Percentiles rank a stretch among this genome's conserved stretches.
Evolutionary conservation across 2,113 vertebrate species (phyloP).

Genomic region (Paedocypris sp.): DNA sequence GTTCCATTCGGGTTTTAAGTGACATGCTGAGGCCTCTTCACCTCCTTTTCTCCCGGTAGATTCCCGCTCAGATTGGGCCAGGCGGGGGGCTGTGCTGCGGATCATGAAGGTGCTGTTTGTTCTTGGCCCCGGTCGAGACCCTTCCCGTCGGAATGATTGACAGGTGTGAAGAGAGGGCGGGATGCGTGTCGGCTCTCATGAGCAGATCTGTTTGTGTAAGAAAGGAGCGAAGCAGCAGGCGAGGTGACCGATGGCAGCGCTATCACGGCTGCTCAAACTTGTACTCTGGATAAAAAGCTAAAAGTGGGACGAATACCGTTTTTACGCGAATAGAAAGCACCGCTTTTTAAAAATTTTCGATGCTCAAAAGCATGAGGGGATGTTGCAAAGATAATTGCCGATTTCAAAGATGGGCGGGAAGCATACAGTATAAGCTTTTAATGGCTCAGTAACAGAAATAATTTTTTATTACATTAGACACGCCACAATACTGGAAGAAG

Average conservation of each 20-base stretch:
- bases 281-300: constrained; percentile 37
- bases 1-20: constrained; percentile 33
- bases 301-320: too few species aligned
- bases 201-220: constrained; percentile 37
- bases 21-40: constrained; percentile 40
- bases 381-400: too few species aligned
- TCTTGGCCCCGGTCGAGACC: constrained; percentile 43
- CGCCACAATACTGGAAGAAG: too few species aligned
- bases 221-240: constrained; percentile 27
- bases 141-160: constrained; percentile 46
- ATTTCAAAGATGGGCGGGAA: too few species aligned
- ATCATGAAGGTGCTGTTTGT: constrained; percentile 61
- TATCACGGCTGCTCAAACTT: constrained; percentile 14
- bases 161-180: constrained; percentile 42
- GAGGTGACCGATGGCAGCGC: background rate
- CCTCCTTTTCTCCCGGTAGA: constrained; percentile 56
- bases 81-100: constrained; percentile 7
- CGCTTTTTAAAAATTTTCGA: too few species aligned
- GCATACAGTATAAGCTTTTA: too few species aligned
- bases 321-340: too few species aligned
- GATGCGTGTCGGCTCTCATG: constrained; percentile 12
- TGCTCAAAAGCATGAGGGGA: too few species aligned
- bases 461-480: too few species aligned
- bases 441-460: too few species aligned
- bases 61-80: constrained; percentile 49